Base-by-base conservation (phyloP, 2,797 vertebrate genomes). In the Steatocranus sp. region DNA sequence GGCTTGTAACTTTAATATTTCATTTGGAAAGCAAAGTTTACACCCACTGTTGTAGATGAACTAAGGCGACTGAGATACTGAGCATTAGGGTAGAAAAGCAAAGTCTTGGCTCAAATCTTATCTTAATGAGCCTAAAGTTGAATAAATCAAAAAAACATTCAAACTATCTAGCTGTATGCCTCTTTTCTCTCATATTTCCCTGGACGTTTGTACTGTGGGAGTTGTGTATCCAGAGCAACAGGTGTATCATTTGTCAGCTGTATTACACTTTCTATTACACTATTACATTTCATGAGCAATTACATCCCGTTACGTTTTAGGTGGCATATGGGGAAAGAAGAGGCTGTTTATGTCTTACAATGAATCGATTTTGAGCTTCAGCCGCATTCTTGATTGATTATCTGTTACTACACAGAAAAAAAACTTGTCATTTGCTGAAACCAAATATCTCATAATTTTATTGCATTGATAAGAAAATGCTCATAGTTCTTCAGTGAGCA, bases 401-500 rank as follows among this genome's bases (percentile, higher is more conserved):
- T 49, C 6, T 30, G 1, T 34, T 3, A n/a, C 6, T 34, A 9
- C 61, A n/a, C 18, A 78, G 11, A 25, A 83, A 25, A 81, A n/a
- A 78, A 76, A 54, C 20, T 81, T 34, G 6, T 4, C n/a, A 15
- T 83, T 46, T 83, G 54, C 87, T 90, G 50, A 93, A 94, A 93
- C 93, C 85, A 94, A 91, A 93, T 90, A 88, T 85, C 91, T 91
- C 75, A 78, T 56, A 87, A 88, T 94, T 96, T 96, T 96, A 97
- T 97, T 97, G 96, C 96, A 95, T 96, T 93, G 88, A 93, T 96
- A 95, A 93, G 94, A 96, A 96, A 96, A 94, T 93, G 92, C 92
- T 95, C 94, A 94, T 74, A 90, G 83, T 88, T 86, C 76, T 91
- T 78, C 38, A 58, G 93, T 94, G 94, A 95, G 94, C 86, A 93